Evolutionary conservation across 2,113 vertebrate genomes (phyloP).

Genomic region (Abramis brama): DNA sequence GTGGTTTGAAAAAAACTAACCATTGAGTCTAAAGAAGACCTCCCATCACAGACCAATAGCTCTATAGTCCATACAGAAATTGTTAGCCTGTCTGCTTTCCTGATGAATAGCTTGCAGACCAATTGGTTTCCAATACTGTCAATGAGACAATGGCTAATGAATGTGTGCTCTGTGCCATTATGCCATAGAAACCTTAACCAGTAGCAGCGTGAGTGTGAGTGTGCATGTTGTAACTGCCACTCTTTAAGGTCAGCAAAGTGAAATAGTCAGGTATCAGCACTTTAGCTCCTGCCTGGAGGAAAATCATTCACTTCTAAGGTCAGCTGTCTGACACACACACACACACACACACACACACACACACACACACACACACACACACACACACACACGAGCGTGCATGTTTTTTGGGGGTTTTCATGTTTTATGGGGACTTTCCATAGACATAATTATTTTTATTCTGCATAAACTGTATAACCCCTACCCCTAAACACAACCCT

Average conservation of each 20-base stretch:
- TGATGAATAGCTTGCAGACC: constrained; percentile 35
- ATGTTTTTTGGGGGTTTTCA: no score
- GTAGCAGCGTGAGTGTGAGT: neutral
- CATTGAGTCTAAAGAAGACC: constrained; percentile 16
- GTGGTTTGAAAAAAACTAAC: constrained; percentile 6
- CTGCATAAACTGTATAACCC: no score
- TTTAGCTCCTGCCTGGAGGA: constrained; percentile 55
- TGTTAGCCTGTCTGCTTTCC: constrained; percentile 30
- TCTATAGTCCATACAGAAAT: constrained; percentile 10
- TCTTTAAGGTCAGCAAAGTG: constrained; percentile 36
- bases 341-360: constrained; percentile 5
- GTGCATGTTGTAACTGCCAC: neutral
- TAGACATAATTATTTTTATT: no score
- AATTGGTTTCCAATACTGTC: constrained; percentile 38
- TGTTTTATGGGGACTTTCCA: no score
- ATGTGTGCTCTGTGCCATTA: constrained; percentile 25
- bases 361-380: neutral
- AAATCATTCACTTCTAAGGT: constrained; percentile 36
- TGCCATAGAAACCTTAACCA: constrained; percentile 22
- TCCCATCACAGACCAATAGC: neutral
- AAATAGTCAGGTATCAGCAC: constrained; percentile 27
- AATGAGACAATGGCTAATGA: constrained; percentile 31
- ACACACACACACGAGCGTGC: no score
- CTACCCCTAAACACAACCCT: no score
- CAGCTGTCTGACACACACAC: constrained; percentile 24